These are phyloP conservation scores for Halcyon leucocephala DNA, from an alignment of 2,797 vertebrate genomes.

Conservation along the genomic window DNA sequence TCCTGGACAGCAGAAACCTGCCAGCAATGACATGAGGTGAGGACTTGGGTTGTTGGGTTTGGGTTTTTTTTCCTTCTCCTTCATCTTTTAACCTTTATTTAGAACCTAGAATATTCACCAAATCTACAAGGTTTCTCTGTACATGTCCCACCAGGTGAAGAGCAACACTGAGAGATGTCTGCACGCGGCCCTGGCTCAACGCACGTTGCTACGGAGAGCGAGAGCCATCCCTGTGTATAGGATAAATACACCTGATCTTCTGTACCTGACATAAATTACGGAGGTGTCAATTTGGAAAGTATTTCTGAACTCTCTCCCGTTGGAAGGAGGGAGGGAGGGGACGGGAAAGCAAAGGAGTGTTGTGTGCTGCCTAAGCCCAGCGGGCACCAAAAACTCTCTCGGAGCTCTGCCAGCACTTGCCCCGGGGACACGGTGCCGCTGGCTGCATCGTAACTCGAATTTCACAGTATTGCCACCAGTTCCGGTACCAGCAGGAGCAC, in stretches of 20 bases:
- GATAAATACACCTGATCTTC: background rate
- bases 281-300: background rate
- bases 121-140: background rate
- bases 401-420: background rate
- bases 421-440: accelerated
- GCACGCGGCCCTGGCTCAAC: accelerated
- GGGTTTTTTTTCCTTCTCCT: background rate
- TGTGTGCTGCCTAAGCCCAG: background rate
- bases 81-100: conserved; percentile 60
- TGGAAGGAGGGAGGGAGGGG: background rate
- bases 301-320: background rate
- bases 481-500: background rate
- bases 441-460: conserved; percentile 37
- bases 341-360: background rate
- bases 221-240: background rate
- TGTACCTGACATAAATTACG: background rate
- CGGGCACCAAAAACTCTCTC: background rate
- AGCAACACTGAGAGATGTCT: background rate
- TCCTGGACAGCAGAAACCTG: background rate
- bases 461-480: conserved; percentile 64
- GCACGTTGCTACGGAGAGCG: accelerated
- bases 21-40: background rate
- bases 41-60: background rate
- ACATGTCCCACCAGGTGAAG: conserved; percentile 27
- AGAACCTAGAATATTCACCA: conserved; percentile 35